Conservation (phyloP, 2,797 vertebrate species). For the Anniella stebbinsi region DNA sequence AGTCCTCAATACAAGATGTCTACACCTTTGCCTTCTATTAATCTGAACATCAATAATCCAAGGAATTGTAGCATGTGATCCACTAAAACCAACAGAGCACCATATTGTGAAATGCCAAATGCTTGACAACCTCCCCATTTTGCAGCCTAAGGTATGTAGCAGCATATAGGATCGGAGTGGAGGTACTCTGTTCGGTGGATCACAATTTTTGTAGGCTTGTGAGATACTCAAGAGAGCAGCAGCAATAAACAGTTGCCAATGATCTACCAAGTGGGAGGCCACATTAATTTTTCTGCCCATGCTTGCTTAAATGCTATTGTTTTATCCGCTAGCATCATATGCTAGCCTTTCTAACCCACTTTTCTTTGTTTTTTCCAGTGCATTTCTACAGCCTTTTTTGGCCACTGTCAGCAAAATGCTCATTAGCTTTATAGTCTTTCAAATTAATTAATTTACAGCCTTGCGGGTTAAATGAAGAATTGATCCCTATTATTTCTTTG, state of each 20-base stretch:
- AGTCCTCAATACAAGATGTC: not conserved
- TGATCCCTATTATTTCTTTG: not conserved
- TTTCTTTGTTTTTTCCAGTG: not conserved
- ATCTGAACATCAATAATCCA: not conserved
- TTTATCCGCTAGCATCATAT: not conserved
- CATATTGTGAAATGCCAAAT: not conserved
- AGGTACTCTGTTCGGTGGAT: not conserved
- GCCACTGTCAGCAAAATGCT: not conserved
- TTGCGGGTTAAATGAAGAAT: not conserved
- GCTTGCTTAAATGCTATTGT: not conserved
- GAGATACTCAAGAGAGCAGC: too few relatives aligned
- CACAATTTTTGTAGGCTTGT: not conserved
- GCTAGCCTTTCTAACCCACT: not conserved
- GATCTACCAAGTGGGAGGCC: not conserved
- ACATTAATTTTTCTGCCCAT: not conserved
- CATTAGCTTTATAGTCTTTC: not conserved
- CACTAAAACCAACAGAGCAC: not conserved
- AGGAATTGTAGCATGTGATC: not conserved
- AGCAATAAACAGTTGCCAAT: not conserved
- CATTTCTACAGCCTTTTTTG: not conserved
- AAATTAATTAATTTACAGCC: not conserved
- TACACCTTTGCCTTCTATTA: not conserved
- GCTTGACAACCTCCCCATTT: not conserved
- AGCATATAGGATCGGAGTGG: not conserved
- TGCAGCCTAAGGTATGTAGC: not conserved